These are phyloP conservation scores for Ciona savignyi DNA, from an alignment of 23 tunicate genomes.

Conservation along the genomic window DNA sequence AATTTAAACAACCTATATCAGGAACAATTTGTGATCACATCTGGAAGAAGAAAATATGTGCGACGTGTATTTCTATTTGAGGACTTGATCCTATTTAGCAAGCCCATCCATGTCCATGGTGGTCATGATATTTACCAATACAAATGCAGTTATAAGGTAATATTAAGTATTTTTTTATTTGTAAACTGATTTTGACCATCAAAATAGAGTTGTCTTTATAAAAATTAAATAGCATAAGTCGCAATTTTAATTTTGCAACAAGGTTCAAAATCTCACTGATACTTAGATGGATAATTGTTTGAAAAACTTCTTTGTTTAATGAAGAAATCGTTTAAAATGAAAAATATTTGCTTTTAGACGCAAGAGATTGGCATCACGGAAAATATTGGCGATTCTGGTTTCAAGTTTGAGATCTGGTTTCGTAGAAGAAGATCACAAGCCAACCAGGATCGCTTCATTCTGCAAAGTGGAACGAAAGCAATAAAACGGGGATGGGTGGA, in stretches of 20 bases:
- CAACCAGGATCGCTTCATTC: constrained; percentile 61
- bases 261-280: no score
- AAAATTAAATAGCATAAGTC: no score
- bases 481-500: constrained; percentile 84
- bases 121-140: constrained; percentile 96
- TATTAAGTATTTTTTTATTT: no score
- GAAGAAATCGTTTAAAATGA: no score
- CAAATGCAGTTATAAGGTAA: constrained; percentile 92
- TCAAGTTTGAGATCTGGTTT: constrained; percentile 97
- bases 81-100: constrained; percentile 80
- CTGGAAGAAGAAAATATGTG: constrained; percentile 73
- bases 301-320: no score
- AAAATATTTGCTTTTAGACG: no score
- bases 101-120: constrained; percentile 67
- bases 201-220: no score
- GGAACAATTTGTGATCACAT: constrained; percentile 77
- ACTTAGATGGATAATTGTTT: no score
- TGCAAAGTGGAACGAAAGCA: constrained; percentile 41
- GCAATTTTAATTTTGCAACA: no score
- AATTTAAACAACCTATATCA: no score
- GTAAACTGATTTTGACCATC: no score
- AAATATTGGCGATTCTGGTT: constrained; percentile 82
- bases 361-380: constrained; percentile 95
- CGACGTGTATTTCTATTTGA: constrained; percentile 93
- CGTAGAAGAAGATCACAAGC: constrained; percentile 70